Base-by-base conservation (phyloP, 2,113 vertebrate species). In the Pavo muticus region DNA sequence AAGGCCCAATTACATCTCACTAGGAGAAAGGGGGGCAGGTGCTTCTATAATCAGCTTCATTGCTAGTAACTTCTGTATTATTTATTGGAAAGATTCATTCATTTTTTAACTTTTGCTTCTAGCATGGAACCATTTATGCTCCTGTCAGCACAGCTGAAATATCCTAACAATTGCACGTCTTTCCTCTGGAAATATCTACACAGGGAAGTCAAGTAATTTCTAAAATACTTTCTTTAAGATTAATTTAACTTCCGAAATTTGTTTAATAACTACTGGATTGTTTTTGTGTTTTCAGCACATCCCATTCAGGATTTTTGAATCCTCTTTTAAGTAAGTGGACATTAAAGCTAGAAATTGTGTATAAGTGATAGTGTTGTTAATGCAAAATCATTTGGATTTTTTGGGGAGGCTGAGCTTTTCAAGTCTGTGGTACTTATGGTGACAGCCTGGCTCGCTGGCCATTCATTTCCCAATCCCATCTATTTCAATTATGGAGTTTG, bases 1-100 rank as follows among this genome's bases (percentile, higher is more conserved):
- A 92, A 92, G 91, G 94, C 91, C 74, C 93, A 94, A 74, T 96
- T 97, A 91, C 90, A 84, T 69, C 35, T 88, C 50, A 52, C 79
- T 14, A 73, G 70, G 88, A 86, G 76, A 86, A 91, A 91, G 82
- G 74, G 92, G 73, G 91, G 85, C 88, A 96, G 64, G 90, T 96
- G 81, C 70, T 79, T 77, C 77, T 94, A 79, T 10, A 37, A 45
- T 59, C 81, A 88, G 24, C 48, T 54, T 56, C 76, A 74, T 52
- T 75, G 44, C 47, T 75, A 54, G 24, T 21, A 84, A 84, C 61
- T 4, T 52, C 52, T 45, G 12, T 32, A 32, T 59, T 56, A 56
- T 47, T 65, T 84, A 74, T 72, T 87, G 78, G 21, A 82, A 64
- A 76, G 19, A 71, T 3, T 19, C 1, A 4, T 42, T 24, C 29